phyloP scores from a whole-genome alignment of 1,140 invertebrate species.

The Dolichoris vasculosae region DNA sequence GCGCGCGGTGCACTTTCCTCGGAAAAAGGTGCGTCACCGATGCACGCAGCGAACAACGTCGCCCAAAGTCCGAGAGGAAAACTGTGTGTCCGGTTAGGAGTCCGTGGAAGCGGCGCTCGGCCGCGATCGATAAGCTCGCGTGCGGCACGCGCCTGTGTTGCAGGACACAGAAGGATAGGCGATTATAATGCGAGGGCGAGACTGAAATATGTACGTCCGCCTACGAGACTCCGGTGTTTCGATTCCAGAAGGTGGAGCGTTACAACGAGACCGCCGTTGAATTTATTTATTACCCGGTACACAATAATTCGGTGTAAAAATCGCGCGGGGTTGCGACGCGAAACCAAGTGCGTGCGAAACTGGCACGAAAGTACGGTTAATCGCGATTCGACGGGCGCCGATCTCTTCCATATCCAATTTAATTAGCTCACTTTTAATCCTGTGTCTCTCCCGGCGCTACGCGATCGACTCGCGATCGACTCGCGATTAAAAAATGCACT shows the following conservation, averaged over 20 bases:
- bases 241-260: neutral
- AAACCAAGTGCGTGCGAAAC: neutral
- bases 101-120: neutral
- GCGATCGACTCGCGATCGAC: neutral
- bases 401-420: neutral
- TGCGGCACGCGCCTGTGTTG: neutral
- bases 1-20: neutral
- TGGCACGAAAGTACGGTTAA: neutral
- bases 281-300: constrained; percentile 9
- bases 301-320: neutral
- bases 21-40: neutral
- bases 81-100: neutral
- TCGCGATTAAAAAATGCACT: neutral
- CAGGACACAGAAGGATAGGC: neutral
- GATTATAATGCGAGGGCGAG: neutral
- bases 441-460: neutral
- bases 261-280: neutral
- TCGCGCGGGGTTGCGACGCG: neutral
- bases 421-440: neutral
- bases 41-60: neutral
- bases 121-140: constrained; percentile 33
- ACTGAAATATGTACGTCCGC: constrained; percentile 4
- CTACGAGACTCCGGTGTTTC: neutral
- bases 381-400: neutral
- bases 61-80: neutral